Percentiles rank a stretch among this genome's conserved stretches.
These are phyloP conservation scores for Nipponia nippon DNA, from an alignment of 2,113 vertebrate species.

Conservation along the genomic window DNA sequence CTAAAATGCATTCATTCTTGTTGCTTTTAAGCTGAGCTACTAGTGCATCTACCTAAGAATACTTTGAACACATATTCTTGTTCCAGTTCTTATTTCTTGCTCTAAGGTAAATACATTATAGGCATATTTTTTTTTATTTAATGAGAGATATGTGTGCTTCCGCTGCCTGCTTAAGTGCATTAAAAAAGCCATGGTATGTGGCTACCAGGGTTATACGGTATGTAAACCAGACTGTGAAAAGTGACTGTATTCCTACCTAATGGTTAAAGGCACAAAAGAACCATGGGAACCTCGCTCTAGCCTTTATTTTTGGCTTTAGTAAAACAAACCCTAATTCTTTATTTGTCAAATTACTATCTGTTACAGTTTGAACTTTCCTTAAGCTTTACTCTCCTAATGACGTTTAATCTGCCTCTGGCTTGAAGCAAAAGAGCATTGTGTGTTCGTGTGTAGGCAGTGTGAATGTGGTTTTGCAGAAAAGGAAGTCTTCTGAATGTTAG, in stretches of 20 bases:
- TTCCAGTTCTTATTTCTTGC: neutral
- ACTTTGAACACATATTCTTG: neutral
- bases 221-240: neutral
- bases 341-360: slow-evolving; percentile 55
- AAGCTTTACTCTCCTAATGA: slow-evolving; percentile 42
- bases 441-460: slow-evolving; percentile 10
- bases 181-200: neutral
- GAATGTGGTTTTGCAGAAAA: slow-evolving; percentile 53
- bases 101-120: neutral
- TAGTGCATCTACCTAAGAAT: neutral
- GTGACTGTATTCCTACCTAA: neutral
- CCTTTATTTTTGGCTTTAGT: slow-evolving; percentile 1
- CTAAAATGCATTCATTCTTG: neutral
- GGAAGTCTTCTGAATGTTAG: slow-evolving; percentile 51
- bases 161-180: neutral
- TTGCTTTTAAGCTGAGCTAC: neutral
- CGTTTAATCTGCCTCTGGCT: slow-evolving; percentile 52
- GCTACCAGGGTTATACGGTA: neutral
- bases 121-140: neutral
- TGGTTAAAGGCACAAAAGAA: neutral
- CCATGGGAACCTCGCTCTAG: neutral
- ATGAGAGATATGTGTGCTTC: neutral
- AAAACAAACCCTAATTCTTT: slow-evolving; percentile 29
- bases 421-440: slow-evolving; percentile 43
- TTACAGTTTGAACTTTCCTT: slow-evolving; percentile 38